Conservation (phyloP, 1,140 invertebrate genomes). For the Papilio glaucus region DNA sequence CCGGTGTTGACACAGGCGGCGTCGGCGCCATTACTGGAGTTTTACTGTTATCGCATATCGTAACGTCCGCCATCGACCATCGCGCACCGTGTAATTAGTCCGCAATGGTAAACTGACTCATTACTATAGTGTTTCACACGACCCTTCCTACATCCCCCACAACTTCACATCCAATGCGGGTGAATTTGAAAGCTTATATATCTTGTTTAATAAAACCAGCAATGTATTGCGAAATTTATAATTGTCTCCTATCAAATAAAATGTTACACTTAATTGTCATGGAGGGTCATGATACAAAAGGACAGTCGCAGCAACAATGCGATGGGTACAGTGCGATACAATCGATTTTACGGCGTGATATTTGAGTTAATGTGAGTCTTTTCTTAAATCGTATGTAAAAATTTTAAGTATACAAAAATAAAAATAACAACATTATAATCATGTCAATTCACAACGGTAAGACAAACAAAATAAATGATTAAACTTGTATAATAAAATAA, state of each 20-base stretch:
- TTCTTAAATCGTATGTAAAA: neutral
- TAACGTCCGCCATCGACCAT: constrained; percentile 58
- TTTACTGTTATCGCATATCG: constrained; percentile 80
- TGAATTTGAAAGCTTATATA: neutral
- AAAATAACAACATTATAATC: too few relatives aligned
- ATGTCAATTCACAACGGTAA: too few relatives aligned
- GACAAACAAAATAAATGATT: too few relatives aligned
- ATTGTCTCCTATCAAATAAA: constrained; percentile 24
- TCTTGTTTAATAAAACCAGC: constrained; percentile 37
- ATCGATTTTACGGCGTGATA: constrained; percentile 59
- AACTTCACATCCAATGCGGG: constrained; percentile 34
- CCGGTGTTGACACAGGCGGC: constrained; percentile 71
- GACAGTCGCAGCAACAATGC: constrained; percentile 55
- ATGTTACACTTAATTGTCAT: constrained; percentile 38
- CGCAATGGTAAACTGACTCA: constrained; percentile 62
- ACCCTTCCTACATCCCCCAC: neutral
- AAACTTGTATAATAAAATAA: too few relatives aligned
- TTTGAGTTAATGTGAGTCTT: constrained; percentile 40
- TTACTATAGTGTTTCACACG: constrained; percentile 45
- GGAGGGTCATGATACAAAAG: constrained; percentile 55
- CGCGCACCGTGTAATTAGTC: constrained; percentile 69
- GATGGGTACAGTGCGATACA: constrained; percentile 55
- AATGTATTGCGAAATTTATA: constrained; percentile 40
- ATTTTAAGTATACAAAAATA: too few relatives aligned
- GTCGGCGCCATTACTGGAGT: constrained; percentile 68